Evolutionary conservation across 2,113 vertebrate species (phyloP).

Genomic region (Rhinopithecus roxellana): DNA sequence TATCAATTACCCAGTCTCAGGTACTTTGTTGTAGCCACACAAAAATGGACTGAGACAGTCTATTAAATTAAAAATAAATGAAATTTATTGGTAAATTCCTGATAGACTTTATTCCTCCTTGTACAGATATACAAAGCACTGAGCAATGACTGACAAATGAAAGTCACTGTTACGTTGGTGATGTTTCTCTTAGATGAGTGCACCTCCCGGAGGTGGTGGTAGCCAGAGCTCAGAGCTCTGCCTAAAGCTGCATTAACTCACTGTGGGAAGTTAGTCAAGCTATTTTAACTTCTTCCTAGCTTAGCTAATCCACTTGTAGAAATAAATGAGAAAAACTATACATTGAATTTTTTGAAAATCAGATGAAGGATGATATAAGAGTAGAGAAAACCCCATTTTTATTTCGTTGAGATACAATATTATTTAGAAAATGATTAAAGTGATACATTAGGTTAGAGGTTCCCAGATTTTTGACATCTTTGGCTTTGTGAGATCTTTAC

Average conservation of each 20-base stretch:
- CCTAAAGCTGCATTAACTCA: background rate
- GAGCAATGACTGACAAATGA: background rate
- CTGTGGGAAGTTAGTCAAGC: background rate
- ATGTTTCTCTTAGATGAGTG: background rate
- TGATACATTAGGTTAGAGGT: background rate
- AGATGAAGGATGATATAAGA: background rate
- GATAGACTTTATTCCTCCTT: background rate
- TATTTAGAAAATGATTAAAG: background rate
- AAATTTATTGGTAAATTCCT: background rate
- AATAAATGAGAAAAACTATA: constrained; percentile 1
- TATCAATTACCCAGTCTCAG: background rate
- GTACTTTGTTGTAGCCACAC: background rate
- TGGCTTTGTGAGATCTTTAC: background rate
- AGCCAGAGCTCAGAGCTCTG: background rate
- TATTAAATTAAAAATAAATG: background rate
- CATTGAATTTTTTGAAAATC: constrained; percentile 16
- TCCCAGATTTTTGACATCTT: background rate
- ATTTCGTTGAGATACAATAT: background rate
- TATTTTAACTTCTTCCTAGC: background rate
- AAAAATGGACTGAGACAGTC: background rate
- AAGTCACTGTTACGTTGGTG: background rate
- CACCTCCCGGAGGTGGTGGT: background rate
- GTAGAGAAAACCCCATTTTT: background rate
- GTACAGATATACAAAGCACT: background rate
- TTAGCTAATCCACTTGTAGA: background rate